Base-by-base conservation (phyloP, 1,140 invertebrate genomes). In the Stegodyphus mimosarum region DNA sequence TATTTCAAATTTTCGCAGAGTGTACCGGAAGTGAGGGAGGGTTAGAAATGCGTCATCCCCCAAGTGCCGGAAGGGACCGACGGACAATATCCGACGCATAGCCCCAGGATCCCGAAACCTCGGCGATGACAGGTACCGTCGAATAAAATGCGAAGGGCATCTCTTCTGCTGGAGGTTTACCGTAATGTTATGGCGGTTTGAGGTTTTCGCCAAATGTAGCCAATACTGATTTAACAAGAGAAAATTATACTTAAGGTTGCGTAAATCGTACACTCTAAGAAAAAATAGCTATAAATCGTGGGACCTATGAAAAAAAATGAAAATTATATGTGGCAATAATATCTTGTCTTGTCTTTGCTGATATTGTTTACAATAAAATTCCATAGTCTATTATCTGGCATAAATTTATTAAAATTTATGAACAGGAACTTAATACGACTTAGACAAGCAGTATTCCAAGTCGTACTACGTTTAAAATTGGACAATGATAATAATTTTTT, bases 51-150 rank as follows among this genome's bases (percentile, higher is more conserved):
- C 7, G 15, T 7, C 15, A 60, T 2, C 64, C 64, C 64, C 64
- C 17, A 7, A 67, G 17, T 17, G 11, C 11, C 11, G 17, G 52
- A 74, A 55, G 72, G 72, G 72, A 17, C 51, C 18, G 72, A 74
- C 72, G 72, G 72, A 74, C 72, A 74, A 74, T 74, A 74, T 74
- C 72, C 72, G 72, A 74, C 72, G 72, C 72, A 74, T 74, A 55
- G 72, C 72, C 72, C n/a, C 7, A 51, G 72, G 72, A 49, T 15
- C 13, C 64, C 64, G 17, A 67, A 67, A 67, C 17, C 17, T 67
- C 64, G 17, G 64, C 17, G 64, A 67, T 67, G 64, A 67, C 64
- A 67, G 64, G 11, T 67, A 67, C 64, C 64, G 7, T 67, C 64
- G 64, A 67, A 67, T 67, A 67, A 67, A 67, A 67, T 67, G 64